A percentile compares a stretch with the other conserved stretches of the same genome.
These are phyloP conservation scores for Palythoa grandiflora DNA, from an alignment of 92 coral and sea anemone genomes.

Conservation along the genomic window DNA sequence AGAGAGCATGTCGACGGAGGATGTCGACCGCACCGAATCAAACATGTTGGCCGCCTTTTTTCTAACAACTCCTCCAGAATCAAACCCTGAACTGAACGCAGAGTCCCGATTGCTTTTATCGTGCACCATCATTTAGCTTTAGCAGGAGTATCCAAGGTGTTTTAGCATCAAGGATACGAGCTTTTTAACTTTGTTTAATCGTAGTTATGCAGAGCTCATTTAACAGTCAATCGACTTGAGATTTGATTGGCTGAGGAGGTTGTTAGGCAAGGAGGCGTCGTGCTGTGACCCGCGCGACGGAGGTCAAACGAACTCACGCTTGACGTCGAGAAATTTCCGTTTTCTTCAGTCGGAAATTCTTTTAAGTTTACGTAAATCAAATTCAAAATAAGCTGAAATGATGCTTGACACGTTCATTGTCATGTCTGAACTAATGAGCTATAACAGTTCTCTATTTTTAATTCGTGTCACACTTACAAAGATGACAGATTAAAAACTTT, in stretches of 20 bases:
- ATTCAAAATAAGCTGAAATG: not conserved
- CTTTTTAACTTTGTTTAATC: not conserved
- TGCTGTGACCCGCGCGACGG: not conserved
- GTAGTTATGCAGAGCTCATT: constrained; percentile 11
- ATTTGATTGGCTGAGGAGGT: not conserved
- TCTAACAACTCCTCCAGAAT: constrained; percentile 45
- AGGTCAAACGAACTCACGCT: not conserved
- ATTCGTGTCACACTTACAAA: too few relatives aligned
- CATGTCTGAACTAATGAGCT: too few relatives aligned
- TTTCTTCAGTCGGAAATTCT: constrained; percentile 3
- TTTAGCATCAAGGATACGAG: not conserved
- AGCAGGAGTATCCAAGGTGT: not conserved
- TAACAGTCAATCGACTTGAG: not conserved
- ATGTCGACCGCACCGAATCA: constrained; percentile 84
- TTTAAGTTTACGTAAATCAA: not conserved
- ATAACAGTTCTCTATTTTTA: too few relatives aligned
- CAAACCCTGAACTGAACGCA: constrained; percentile 24
- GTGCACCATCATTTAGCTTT: constrained; percentile 29
- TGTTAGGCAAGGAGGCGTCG: not conserved
- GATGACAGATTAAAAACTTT: too few relatives aligned
- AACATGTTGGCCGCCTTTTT: constrained; percentile 72
- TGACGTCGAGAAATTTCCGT: constrained; percentile 25
- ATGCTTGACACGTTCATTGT: not conserved
- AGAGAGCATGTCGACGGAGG: constrained; percentile 60
- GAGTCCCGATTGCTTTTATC: constrained; percentile 33